Percentiles rank a stretch among this genome's conserved stretches.
phyloP scores from a whole-genome alignment of 2,797 vertebrate species.

The Pantherophis vulpinus region DNA sequence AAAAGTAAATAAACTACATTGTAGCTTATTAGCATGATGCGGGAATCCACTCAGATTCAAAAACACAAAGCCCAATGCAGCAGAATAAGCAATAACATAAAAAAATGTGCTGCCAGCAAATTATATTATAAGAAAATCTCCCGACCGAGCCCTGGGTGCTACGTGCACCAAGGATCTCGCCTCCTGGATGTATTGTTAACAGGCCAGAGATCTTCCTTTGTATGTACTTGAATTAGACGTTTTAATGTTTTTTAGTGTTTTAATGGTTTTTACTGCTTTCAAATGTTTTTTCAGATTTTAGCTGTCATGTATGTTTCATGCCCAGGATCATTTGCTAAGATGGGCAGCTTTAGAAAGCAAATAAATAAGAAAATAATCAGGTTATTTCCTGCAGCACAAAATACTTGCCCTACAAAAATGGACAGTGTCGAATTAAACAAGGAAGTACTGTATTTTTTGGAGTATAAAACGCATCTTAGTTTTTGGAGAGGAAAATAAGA shows the following conservation, averaged over 20 bases:
- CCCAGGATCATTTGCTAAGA: neutral
- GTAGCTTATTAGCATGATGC: neutral
- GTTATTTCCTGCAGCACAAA: neutral
- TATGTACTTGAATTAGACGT: neutral
- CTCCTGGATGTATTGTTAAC: neutral
- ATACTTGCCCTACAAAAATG: no score
- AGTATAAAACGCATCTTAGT: no score
- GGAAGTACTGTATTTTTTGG: no score
- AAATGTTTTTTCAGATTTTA: neutral
- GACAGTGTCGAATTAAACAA: no score
- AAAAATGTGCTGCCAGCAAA: neutral
- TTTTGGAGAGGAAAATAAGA: no score
- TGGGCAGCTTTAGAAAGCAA: neutral
- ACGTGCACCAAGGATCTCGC: neutral
- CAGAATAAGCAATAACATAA: neutral
- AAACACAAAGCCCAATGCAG: neutral
- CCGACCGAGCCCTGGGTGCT: rapidly evolving
- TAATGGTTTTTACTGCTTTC: neutral
- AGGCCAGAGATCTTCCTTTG: neutral
- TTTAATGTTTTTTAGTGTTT: neutral
- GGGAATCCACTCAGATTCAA: neutral
- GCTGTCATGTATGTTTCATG: neutral
- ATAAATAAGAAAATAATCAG: neutral
- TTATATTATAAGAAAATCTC: neutral
- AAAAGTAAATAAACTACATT: neutral